These are phyloP conservation scores for Apoda limacodes DNA, from an alignment of 2,888 invertebrate species.

Conservation along the genomic window DNA sequence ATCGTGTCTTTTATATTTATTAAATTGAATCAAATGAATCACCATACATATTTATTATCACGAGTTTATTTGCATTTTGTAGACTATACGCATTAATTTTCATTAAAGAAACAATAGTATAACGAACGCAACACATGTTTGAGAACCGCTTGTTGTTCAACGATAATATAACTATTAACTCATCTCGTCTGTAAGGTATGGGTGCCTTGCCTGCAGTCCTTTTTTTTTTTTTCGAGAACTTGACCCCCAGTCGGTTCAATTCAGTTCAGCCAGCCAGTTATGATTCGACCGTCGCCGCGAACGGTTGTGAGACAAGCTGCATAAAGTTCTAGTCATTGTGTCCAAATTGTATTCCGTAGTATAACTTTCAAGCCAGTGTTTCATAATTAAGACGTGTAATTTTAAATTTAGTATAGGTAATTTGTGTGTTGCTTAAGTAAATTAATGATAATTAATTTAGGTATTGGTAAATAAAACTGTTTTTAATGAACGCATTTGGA, in stretches of 20 bases:
- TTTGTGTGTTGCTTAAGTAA: constrained; percentile 29
- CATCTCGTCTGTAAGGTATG: constrained; percentile 65
- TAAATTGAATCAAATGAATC: no score
- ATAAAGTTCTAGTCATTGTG: constrained; percentile 63
- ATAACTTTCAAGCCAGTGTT: constrained; percentile 16
- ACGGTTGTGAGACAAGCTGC: constrained; percentile 49
- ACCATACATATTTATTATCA: no score
- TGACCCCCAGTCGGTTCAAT: constrained; percentile 34
- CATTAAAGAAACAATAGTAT: no score
- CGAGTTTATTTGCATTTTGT: no score
- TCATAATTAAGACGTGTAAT: constrained; percentile 11
- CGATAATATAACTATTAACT: constrained; percentile 54
- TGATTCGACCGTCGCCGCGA: constrained; percentile 56
- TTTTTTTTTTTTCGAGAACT: constrained; percentile 56
- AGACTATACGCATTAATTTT: no score
- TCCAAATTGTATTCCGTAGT: constrained; percentile 42
- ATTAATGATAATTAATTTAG: constrained; percentile 21
- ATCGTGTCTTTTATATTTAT: no score
- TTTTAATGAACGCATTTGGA: constrained; percentile 65
- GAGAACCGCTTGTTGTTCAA: constrained; percentile 38
- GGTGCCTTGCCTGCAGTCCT: constrained; percentile 55
- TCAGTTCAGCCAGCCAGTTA: constrained; percentile 40
- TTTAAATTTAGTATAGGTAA: constrained; percentile 30
- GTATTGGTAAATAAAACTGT: constrained; percentile 22
- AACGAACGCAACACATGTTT: constrained; percentile 29